These are phyloP conservation scores for Borostomias antarcticus DNA, from an alignment of 2,797 vertebrate species.

Conservation along the genomic window DNA sequence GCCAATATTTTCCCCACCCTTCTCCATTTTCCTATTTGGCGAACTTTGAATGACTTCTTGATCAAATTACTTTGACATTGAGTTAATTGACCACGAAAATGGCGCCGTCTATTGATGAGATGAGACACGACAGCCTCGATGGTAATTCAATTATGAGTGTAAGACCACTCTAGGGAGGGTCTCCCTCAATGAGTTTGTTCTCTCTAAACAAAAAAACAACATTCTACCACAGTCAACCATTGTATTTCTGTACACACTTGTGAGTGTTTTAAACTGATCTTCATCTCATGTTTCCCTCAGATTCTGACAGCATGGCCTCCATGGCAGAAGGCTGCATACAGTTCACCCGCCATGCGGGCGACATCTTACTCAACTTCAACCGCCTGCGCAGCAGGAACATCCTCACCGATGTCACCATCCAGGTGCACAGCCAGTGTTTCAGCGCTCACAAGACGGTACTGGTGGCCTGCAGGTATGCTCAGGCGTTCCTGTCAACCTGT, in stretches of 20 bases:
- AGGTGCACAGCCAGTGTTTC: slow-evolving; percentile 89
- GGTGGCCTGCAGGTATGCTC: slow-evolving; percentile 94
- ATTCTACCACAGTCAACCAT: neutral
- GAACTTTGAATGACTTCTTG: neutral
- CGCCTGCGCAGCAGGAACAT: slow-evolving; percentile 91
- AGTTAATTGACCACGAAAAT: slow-evolving; percentile 26
- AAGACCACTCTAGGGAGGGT: neutral
- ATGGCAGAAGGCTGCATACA: slow-evolving; percentile 93
- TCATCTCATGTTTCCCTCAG: too few relatives aligned
- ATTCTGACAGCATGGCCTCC: slow-evolving; percentile 83
- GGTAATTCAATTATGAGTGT: neutral
- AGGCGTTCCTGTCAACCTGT: neutral
- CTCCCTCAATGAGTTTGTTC: neutral
- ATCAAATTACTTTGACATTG: neutral
- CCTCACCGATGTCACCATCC: slow-evolving; percentile 90
- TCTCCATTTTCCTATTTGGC: too few relatives aligned
- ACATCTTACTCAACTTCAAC: slow-evolving; percentile 95
- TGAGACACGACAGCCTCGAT: slow-evolving; percentile 18
- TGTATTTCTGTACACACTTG: neutral
- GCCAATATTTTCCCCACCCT: too few relatives aligned
- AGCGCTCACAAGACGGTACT: slow-evolving; percentile 93
- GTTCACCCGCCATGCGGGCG: slow-evolving; percentile 93
- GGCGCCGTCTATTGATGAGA: slow-evolving; percentile 51
- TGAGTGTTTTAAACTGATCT: too few relatives aligned
- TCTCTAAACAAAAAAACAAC: neutral